phyloP scores from a whole-genome alignment of 2,797 vertebrate species.

The Kryptopterus vitreolus region DNA sequence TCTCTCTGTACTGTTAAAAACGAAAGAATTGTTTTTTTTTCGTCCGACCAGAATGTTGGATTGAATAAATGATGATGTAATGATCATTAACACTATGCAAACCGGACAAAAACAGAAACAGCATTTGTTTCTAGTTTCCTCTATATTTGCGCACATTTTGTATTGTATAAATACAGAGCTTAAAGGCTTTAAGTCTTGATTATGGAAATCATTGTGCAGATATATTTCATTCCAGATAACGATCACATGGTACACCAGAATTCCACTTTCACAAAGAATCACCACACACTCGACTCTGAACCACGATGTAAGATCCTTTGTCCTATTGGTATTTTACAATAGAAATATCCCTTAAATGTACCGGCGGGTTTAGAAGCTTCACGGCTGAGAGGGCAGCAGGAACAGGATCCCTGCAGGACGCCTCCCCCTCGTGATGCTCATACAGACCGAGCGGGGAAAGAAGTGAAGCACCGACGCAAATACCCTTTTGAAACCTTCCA shows the following conservation, averaged over 20 bases:
- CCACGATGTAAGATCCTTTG: neutral
- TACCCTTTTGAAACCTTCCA: conserved; percentile 70
- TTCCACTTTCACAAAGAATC: neutral
- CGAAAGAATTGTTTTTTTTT: too few species aligned
- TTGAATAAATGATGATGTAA: neutral
- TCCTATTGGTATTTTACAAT: conserved; percentile 1
- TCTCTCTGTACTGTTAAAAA: neutral
- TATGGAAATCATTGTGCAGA: too few species aligned
- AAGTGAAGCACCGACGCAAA: conserved; percentile 54
- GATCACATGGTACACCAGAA: neutral
- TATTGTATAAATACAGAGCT: too few species aligned
- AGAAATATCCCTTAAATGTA: conserved; percentile 40
- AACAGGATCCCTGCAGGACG: conserved; percentile 62
- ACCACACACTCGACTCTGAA: neutral
- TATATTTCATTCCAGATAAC: neutral
- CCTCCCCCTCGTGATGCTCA: conserved; percentile 67
- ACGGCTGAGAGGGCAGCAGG: conserved; percentile 60
- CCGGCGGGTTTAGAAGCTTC: conserved; percentile 52
- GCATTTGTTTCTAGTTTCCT: neutral
- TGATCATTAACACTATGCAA: neutral
- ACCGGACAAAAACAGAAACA: neutral
- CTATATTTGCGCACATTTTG: too few species aligned
- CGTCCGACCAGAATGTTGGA: too few species aligned
- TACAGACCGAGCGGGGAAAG: conserved; percentile 59
- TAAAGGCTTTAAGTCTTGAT: too few species aligned